A percentile compares a stretch with the other conserved stretches of the same genome.
These are phyloP conservation scores for Redunca redunca DNA, from an alignment of 2,113 vertebrate genomes.

Conservation along the genomic window DNA sequence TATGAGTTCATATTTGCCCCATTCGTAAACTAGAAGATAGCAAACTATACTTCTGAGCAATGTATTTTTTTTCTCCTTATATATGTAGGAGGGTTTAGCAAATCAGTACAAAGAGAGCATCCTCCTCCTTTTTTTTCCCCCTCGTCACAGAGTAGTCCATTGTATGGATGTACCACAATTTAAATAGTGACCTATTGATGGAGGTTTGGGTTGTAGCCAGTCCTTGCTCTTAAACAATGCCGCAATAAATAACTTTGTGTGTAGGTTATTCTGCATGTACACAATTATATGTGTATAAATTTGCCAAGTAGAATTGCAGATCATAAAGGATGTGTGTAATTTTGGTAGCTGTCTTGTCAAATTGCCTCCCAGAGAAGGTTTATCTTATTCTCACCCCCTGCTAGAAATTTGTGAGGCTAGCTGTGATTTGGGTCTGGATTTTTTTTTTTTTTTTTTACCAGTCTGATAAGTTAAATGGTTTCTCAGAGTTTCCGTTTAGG, in stretches of 20 bases:
- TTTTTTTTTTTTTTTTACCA: neutral
- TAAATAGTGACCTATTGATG: constrained; percentile 45
- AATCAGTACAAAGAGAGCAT: neutral
- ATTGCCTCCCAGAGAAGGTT: neutral
- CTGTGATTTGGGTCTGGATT: neutral
- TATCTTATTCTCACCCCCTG: neutral
- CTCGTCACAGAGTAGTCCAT: neutral
- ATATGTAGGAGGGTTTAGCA: neutral
- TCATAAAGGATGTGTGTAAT: neutral
- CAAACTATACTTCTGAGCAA: neutral
- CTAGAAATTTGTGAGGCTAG: neutral
- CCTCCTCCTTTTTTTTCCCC: neutral
- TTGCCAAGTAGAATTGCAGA: neutral
- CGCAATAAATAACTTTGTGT: neutral
- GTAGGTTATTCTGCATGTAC: neutral
- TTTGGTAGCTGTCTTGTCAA: neutral
- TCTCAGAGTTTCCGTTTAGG: neutral
- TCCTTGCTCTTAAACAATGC: neutral
- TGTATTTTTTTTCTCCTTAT: neutral
- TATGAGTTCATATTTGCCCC: neutral
- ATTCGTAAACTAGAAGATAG: neutral
- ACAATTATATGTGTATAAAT: neutral
- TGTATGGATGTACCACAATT: constrained; percentile 28
- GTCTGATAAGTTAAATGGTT: neutral
- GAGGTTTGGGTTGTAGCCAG: neutral